Percentiles rank a stretch among this genome's conserved stretches.
phyloP scores from a whole-genome alignment of 1,140 invertebrate genomes.

The Apocrypta bakeri region DNA sequence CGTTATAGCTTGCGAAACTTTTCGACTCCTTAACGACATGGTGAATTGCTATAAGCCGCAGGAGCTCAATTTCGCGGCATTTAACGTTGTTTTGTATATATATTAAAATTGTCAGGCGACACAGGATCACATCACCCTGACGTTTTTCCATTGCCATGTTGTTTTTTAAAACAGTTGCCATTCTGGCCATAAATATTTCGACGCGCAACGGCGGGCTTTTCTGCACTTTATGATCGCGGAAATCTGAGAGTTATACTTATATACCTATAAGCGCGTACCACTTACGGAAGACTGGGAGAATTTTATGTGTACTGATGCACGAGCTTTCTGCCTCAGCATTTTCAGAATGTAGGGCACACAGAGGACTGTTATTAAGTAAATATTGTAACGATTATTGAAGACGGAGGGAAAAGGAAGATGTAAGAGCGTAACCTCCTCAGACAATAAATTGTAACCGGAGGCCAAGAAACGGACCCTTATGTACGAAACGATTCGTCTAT shows the following conservation, averaged over 20 bases:
- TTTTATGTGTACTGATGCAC: background rate
- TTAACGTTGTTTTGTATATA: background rate
- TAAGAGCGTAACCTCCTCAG: no score
- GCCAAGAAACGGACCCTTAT: conserved; percentile 40
- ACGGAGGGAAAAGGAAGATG: background rate
- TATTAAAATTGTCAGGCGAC: background rate
- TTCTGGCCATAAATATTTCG: background rate
- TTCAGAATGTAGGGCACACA: no score
- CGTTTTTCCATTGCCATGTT: background rate
- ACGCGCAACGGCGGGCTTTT: background rate
- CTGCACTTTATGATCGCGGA: background rate
- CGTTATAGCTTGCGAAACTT: background rate
- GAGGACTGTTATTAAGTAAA: no score
- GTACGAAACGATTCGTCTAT: conserved; percentile 41
- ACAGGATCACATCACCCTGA: no score
- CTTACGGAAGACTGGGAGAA: background rate
- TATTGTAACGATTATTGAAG: no score
- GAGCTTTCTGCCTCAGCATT: background rate
- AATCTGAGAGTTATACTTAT: background rate
- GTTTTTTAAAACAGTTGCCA: conserved; percentile 42
- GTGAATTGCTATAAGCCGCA: background rate
- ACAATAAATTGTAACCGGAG: conserved; percentile 30
- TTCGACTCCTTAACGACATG: conserved; percentile 5
- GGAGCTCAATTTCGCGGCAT: background rate
- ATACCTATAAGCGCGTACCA: background rate